phyloP scores from a whole-genome alignment of 2,113 vertebrate species.

The Cepphus grylle region DNA sequence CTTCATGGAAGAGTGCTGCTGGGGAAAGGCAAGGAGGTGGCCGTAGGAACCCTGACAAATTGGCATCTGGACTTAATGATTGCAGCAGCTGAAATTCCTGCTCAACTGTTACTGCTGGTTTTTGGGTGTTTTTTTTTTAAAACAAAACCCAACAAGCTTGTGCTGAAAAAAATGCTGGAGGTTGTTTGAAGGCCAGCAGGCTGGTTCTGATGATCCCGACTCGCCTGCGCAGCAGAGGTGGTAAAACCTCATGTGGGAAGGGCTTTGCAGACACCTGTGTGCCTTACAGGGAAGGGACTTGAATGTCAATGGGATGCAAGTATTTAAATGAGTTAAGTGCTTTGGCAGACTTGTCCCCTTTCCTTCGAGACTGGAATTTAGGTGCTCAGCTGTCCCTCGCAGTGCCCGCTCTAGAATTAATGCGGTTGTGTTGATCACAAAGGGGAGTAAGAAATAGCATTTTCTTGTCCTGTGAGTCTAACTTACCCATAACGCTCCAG shows the following conservation, averaged over 20 bases:
- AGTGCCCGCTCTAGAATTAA: neutral
- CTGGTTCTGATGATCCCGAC: neutral
- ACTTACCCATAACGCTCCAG: neutral
- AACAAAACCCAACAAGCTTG: neutral
- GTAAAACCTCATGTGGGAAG: neutral
- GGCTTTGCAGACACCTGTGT: neutral
- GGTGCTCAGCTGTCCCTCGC: neutral
- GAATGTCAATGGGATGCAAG: neutral
- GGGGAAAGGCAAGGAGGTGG: neutral
- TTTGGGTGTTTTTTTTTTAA: neutral
- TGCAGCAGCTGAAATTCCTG: neutral
- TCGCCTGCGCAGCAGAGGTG: neutral
- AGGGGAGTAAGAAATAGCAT: neutral
- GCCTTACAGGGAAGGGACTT: neutral
- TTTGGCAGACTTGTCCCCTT: conserved; percentile 2
- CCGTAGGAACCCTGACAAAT: neutral
- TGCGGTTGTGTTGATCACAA: neutral
- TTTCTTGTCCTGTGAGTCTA: neutral
- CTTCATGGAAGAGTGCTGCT: accelerated
- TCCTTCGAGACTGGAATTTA: neutral
- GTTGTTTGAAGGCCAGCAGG: conserved; percentile 31
- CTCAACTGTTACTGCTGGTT: neutral
- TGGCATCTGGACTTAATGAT: neutral
- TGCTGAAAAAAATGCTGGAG: neutral
- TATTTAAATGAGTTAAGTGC: neutral